These are phyloP conservation scores for Coenonympha glycerion DNA, from an alignment of 2,888 invertebrate species.

Conservation along the genomic window DNA sequence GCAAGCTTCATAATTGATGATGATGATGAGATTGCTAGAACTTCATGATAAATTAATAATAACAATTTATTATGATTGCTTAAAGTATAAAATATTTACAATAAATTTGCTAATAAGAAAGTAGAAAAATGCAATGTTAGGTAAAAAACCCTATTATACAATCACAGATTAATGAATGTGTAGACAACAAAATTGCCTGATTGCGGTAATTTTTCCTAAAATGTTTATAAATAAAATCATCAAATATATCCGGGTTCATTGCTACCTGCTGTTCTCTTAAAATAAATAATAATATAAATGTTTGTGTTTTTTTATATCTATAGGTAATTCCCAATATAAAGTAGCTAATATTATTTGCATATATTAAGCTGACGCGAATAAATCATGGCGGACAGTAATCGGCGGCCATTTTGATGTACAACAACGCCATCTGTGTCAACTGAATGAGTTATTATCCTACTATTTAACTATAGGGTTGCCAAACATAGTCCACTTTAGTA, in stretches of 20 bases:
- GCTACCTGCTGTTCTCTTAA: not conserved
- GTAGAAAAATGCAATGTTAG: too few relatives aligned
- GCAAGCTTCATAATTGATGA: too few relatives aligned
- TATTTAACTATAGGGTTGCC: conserved; percentile 45
- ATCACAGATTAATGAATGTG: not conserved
- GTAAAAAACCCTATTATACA: not conserved
- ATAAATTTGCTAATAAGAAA: not conserved
- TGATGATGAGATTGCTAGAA: too few relatives aligned
- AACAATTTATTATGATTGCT: too few relatives aligned
- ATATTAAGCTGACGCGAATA: conserved; percentile 62
- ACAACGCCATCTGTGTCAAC: conserved; percentile 74
- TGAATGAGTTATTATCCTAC: conserved; percentile 67
- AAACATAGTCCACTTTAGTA: conserved; percentile 4
- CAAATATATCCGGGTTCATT: conserved; percentile 1
- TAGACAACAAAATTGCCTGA: not conserved
- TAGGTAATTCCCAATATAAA: not conserved
- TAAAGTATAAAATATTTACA: too few relatives aligned
- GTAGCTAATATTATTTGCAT: conserved; percentile 32
- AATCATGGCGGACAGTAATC: conserved; percentile 69
- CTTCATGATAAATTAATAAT: too few relatives aligned
- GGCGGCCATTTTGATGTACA: conserved; percentile 70
- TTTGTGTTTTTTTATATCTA: not conserved
- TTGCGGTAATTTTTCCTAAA: not conserved
- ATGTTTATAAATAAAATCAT: not conserved
- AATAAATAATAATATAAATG: not conserved